Evolutionary conservation across 2,797 vertebrate species (phyloP).

Genomic region (Lepus oiostolus): DNA sequence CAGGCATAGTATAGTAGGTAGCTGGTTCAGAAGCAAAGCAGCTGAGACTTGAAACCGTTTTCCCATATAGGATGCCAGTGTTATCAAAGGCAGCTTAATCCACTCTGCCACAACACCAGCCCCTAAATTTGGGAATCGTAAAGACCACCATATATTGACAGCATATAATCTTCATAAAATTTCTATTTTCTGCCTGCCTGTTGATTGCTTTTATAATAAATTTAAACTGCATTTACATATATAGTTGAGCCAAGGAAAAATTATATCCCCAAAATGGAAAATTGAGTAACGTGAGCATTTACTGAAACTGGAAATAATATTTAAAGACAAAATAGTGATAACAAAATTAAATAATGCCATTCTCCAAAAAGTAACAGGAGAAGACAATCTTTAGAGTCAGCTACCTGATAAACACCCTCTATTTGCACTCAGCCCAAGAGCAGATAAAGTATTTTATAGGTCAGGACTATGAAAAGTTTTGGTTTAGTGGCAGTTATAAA

Average conservation of each 20-base stretch:
- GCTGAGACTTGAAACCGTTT: no score
- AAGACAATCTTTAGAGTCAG: background rate
- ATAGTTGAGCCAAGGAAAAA: slow-evolving; percentile 68
- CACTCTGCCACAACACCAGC: no score
- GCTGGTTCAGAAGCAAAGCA: no score
- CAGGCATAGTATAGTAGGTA: no score
- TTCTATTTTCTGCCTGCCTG: slow-evolving; percentile 67
- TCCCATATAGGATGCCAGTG: no score
- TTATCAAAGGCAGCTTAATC: no score
- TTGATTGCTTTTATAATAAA: slow-evolving; percentile 71
- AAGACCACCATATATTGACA: background rate
- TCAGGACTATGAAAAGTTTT: background rate
- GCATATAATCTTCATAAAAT: background rate
- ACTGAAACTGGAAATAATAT: slow-evolving; percentile 58
- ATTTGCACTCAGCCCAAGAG: background rate
- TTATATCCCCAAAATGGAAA: slow-evolving; percentile 56
- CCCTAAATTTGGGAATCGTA: background rate
- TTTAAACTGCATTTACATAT: slow-evolving; percentile 75
- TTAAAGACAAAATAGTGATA: slow-evolving; percentile 12
- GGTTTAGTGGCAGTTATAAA: background rate
- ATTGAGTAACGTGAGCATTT: slow-evolving; percentile 40
- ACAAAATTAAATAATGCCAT: slow-evolving; percentile 48
- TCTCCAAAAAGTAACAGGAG: background rate
- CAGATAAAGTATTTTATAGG: background rate
- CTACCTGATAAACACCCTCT: background rate